Evolutionary conservation across 2,113 vertebrate genomes (phyloP).

Genomic region (Phaetusa simplex): DNA sequence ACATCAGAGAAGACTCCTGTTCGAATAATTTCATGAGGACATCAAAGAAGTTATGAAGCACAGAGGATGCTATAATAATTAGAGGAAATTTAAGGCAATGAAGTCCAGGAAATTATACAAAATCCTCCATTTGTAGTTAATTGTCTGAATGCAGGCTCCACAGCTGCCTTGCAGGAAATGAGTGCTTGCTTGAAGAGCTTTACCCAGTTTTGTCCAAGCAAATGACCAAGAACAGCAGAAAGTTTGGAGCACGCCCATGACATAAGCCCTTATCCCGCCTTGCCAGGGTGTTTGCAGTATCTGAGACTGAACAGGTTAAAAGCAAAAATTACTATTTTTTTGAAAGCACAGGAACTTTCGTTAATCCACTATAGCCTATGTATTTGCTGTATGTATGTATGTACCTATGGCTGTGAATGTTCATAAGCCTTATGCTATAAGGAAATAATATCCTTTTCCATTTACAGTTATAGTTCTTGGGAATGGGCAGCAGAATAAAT

Average conservation of each 20-base stretch:
- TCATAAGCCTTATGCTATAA: neutral
- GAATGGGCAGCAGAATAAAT: neutral
- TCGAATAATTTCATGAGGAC: neutral
- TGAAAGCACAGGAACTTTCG: neutral
- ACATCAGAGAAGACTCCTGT: neutral
- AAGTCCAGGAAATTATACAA: conserved; percentile 35
- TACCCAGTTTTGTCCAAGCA: neutral
- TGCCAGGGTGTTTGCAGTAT: neutral
- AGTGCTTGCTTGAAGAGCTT: neutral
- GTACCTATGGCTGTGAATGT: neutral
- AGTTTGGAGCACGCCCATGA: neutral
- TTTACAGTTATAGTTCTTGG: neutral
- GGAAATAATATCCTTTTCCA: neutral
- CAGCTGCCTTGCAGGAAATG: conserved; percentile 1
- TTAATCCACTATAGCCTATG: neutral
- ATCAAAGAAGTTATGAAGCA: neutral
- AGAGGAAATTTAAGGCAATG: conserved; percentile 24
- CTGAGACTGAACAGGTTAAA: neutral
- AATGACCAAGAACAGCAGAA: neutral
- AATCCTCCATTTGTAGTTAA: neutral
- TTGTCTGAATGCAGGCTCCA: conserved; percentile 1
- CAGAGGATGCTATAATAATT: neutral
- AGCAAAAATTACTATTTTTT: neutral
- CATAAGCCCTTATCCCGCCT: neutral
- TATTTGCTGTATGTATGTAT: neutral